phyloP scores from a whole-genome alignment of 2,888 invertebrate species.

The Eristalis pertinax region DNA sequence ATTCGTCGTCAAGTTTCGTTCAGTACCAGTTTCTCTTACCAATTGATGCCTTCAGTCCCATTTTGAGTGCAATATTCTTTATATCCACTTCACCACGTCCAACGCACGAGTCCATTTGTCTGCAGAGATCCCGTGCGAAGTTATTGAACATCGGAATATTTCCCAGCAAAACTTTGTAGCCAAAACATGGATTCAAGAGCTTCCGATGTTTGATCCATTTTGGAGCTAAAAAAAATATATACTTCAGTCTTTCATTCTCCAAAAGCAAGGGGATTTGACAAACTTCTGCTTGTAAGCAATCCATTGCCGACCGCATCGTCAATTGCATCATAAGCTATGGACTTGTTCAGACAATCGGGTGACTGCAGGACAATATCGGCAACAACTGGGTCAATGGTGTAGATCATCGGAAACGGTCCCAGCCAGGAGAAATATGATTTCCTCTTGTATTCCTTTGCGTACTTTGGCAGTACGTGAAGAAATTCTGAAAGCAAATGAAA shows the following conservation, averaged over 20 bases:
- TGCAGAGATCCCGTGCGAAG: constrained; percentile 65
- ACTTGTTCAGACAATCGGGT: constrained; percentile 33
- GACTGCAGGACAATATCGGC: constrained; percentile 30
- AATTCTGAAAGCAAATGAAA: constrained; percentile 10
- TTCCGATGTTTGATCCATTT: constrained; percentile 77
- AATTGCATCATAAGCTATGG: background rate
- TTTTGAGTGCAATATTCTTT: constrained; percentile 25
- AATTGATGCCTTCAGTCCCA: background rate
- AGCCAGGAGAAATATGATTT: constrained; percentile 27
- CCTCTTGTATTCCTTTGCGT: background rate
- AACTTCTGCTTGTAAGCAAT: constrained; percentile 76
- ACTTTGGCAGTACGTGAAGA: constrained; percentile 6
- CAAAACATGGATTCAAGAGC: constrained; percentile 77
- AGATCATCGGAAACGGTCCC: constrained; percentile 3
- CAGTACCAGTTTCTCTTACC: background rate
- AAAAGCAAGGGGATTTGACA: no score
- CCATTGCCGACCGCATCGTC: background rate
- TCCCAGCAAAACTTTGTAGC: constrained; percentile 76
- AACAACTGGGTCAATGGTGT: constrained; percentile 45
- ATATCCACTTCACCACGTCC: constrained; percentile 73
- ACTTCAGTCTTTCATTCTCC: constrained; percentile 57
- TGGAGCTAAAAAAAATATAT: constrained; percentile 76
- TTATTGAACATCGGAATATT: constrained; percentile 77
- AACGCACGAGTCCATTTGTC: background rate
- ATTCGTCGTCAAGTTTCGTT: no score